phyloP scores from a whole-genome alignment of 2,888 invertebrate species.

The Anarsia innoxiella region DNA sequence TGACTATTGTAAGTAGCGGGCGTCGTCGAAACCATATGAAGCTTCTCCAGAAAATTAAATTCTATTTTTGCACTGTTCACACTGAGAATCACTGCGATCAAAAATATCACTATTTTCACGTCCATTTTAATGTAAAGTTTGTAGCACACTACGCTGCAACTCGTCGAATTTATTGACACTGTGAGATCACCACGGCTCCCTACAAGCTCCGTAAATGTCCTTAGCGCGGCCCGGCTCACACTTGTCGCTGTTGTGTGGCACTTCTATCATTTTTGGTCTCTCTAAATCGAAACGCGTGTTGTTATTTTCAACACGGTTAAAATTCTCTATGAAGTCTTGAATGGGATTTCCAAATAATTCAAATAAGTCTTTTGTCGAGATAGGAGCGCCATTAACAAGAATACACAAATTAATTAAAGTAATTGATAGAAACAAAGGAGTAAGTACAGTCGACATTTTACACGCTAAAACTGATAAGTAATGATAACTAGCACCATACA shows the following conservation, averaged over 20 bases:
- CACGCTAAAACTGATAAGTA: conserved; percentile 35
- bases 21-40: conserved; percentile 18
- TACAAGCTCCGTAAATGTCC: conserved; percentile 51
- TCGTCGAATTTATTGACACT: conserved; percentile 16
- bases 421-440: conserved; percentile 20
- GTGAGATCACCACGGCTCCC: conserved; percentile 45
- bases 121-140: conserved; percentile 34
- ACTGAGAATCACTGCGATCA: conserved; percentile 22
- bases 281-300: conserved; percentile 15
- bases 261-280: conserved; percentile 44
- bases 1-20: conserved; percentile 31
- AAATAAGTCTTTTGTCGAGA: conserved; percentile 36
- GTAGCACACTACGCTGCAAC: conserved; percentile 36
- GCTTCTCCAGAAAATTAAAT: conserved; percentile 28
- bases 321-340: conserved; percentile 32
- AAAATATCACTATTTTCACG: conserved; percentile 28
- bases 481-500: no score
- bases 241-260: conserved; percentile 37
- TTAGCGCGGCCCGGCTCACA: conserved; percentile 34
- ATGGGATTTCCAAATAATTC: conserved; percentile 56
- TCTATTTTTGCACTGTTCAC: conserved; percentile 17
- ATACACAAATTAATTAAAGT: conserved; percentile 24
- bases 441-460: conserved; percentile 55
- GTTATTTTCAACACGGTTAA: conserved; percentile 5
- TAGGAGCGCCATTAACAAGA: conserved; percentile 32